A percentile compares a stretch with the other conserved stretches of the same genome.
Evolutionary conservation across 1,140 invertebrate genomes (phyloP).

Genomic region (Drosophila grimshawi): DNA sequence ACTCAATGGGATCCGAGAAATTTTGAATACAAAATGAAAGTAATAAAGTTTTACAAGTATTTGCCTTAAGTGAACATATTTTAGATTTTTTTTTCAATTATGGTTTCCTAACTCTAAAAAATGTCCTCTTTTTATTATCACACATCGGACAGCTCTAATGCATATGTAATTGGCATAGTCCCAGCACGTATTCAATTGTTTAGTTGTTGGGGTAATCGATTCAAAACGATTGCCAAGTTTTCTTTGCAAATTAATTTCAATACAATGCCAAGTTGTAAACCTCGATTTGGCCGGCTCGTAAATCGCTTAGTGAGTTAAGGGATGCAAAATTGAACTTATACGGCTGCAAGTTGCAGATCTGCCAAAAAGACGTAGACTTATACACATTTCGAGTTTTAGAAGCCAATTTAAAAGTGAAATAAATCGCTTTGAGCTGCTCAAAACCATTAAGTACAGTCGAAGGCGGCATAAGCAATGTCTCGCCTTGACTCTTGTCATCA

Average conservation of each 20-base stretch:
- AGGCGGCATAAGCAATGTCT: slow-evolving; percentile 38
- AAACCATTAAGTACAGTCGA: background rate
- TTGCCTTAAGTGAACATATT: no score
- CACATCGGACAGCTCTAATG: background rate
- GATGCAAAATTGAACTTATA: slow-evolving; percentile 41
- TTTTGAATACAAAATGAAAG: no score
- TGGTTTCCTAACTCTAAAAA: background rate
- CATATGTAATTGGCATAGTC: slow-evolving; percentile 1
- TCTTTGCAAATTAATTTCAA: slow-evolving; percentile 70
- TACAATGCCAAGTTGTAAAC: slow-evolving; percentile 45
- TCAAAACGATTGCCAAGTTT: slow-evolving; percentile 48
- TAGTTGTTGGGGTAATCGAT: slow-evolving; percentile 29
- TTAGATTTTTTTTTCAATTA: no score
- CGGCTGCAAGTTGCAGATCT: slow-evolving; percentile 1
- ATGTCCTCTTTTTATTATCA: background rate
- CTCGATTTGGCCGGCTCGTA: slow-evolving; percentile 57
- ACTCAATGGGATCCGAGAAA: no score
- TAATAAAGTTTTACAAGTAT: no score
- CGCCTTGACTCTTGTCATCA: slow-evolving; percentile 38
- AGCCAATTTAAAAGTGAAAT: slow-evolving; percentile 75
- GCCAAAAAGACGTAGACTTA: slow-evolving; percentile 12
- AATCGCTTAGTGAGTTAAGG: slow-evolving; percentile 21
- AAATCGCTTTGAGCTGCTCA: slow-evolving; percentile 47
- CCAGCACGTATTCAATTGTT: slow-evolving; percentile 41
- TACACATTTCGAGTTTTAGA: slow-evolving; percentile 36